Evolutionary conservation across 2,797 vertebrate genomes (phyloP).

Genomic region (Scarus forsteni): DNA sequence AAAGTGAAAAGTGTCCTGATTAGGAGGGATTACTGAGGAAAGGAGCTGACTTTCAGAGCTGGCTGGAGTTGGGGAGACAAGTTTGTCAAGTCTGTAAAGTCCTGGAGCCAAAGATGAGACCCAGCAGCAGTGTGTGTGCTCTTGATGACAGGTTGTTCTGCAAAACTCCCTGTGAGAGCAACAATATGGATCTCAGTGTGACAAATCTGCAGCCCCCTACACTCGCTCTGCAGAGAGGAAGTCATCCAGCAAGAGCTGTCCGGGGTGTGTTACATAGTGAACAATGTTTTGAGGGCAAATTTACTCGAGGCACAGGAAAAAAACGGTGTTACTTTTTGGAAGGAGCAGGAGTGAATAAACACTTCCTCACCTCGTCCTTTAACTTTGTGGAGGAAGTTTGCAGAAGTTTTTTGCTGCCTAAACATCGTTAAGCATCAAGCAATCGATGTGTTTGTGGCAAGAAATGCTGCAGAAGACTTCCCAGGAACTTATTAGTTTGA

Average conservation of each 20-base stretch:
- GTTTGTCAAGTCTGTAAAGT: background rate
- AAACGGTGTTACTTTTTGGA: background rate
- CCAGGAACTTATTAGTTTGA: background rate
- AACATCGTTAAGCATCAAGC: background rate
- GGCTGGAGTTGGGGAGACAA: background rate
- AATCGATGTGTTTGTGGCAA: background rate
- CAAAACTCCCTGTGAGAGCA: slow-evolving; percentile 1
- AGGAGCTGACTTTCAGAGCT: background rate
- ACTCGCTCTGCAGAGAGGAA: slow-evolving; percentile 4
- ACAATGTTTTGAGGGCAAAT: background rate
- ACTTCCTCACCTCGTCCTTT: background rate
- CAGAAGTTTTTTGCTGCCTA: background rate
- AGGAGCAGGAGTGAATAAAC: background rate
- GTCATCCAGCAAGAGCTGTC: background rate
- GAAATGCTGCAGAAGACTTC: slow-evolving; percentile 3
- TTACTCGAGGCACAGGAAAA: background rate
- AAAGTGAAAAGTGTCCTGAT: background rate
- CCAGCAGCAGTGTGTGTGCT: background rate
- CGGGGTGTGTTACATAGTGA: slow-evolving; percentile 7
- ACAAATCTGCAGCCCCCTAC: slow-evolving; percentile 22
- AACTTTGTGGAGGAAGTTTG: background rate
- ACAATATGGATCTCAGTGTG: slow-evolving; percentile 16
- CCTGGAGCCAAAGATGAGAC: background rate
- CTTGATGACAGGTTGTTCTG: slow-evolving; percentile 1
- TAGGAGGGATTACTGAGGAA: background rate